Evolutionary conservation across 2,113 vertebrate genomes (phyloP).

Genomic region (Cephalopterus ornatus): DNA sequence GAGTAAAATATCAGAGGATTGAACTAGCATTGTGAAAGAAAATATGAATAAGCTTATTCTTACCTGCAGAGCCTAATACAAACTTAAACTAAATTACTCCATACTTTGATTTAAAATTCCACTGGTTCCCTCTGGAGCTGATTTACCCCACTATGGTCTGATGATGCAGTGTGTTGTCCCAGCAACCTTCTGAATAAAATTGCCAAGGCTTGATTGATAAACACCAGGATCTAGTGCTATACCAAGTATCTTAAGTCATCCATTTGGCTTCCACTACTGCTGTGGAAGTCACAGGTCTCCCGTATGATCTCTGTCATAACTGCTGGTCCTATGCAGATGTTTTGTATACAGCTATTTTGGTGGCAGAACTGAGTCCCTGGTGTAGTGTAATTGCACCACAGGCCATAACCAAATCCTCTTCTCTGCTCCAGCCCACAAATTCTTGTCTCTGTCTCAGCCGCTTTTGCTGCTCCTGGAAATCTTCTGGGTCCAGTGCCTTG

Average conservation of each 20-base stretch:
- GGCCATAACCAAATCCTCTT: not conserved
- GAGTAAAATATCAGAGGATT: not conserved
- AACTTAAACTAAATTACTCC: not conserved
- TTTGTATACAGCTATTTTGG: not conserved
- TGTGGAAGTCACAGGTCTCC: not conserved
- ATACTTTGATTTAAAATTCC: not conserved
- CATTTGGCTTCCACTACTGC: not conserved
- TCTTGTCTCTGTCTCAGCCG: not conserved
- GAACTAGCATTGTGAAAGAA: not conserved
- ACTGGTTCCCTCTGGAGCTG: not conserved
- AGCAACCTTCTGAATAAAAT: not conserved
- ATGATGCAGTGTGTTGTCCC: not conserved
- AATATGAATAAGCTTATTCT: not conserved
- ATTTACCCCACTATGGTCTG: not conserved
- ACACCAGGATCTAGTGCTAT: not conserved
- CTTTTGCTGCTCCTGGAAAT: not conserved
- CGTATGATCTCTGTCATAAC: not conserved
- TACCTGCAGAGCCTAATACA: not conserved
- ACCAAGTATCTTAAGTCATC: not conserved
- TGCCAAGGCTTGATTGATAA: not conserved
- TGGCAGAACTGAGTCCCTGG: not conserved
- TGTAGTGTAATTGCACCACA: not conserved
- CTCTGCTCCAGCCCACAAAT: not conserved
- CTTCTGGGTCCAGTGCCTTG: not conserved
- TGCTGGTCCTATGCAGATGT: not conserved